phyloP scores from a whole-genome alignment of 1,140 invertebrate species.

The Psix sp. region DNA sequence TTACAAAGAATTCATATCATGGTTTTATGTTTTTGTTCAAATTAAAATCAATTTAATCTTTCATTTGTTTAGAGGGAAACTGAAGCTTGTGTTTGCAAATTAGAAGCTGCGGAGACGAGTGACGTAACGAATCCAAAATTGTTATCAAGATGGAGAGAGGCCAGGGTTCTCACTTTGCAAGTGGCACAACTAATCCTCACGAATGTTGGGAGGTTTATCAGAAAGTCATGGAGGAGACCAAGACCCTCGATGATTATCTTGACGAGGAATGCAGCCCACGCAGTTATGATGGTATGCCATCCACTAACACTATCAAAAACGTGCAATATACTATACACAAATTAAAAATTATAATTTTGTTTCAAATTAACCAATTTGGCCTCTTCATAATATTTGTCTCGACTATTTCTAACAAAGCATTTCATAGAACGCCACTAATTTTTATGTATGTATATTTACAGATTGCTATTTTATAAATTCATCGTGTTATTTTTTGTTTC shows the following conservation, averaged over 20 bases:
- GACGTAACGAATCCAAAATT: background rate
- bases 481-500: no score
- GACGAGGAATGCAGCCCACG: constrained; percentile 76
- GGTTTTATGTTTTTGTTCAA: constrained; percentile 7
- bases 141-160: constrained; percentile 67
- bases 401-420: no score
- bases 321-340: no score
- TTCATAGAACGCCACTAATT: no score
- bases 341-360: no score
- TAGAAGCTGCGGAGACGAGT: background rate
- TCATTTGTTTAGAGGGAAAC: background rate
- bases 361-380: no score
- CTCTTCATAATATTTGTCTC: no score
- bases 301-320: constrained; percentile 8
- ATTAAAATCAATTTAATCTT: constrained; percentile 3
- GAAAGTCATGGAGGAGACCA: constrained; percentile 76
- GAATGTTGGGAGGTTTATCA: constrained; percentile 78
- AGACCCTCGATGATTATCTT: constrained; percentile 76
- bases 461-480: no score
- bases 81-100: background rate
- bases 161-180: constrained; percentile 65
- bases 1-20: no score
- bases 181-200: constrained; percentile 72
- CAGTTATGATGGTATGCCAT: constrained; percentile 72
- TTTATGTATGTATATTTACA: no score